Base-by-base conservation (phyloP, 2,113 vertebrate species). In the Montifringilla adamsi region DNA sequence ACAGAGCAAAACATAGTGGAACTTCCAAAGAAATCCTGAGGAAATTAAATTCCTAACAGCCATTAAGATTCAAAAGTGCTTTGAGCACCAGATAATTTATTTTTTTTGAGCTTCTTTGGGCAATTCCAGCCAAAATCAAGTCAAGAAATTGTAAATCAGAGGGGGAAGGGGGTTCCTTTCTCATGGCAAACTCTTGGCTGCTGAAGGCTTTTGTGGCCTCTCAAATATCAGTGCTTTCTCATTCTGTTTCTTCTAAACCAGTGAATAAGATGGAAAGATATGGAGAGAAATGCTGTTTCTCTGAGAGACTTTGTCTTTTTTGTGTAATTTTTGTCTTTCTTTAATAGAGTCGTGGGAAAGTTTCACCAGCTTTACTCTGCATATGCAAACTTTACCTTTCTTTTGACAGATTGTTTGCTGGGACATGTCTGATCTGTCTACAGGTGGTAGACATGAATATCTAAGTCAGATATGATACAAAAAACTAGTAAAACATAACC, bases 391-490 rank as follows among this genome's bases (percentile, higher is more conserved):
- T 96, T 91, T 37, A 52, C 44, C 4, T 94, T 95, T 90, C 80
- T 91, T 96, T 77, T 68, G 87, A 94, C 89, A 90, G 90, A 55
- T 62, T 85, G 58, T 96, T 97, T 96, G 96, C 96, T 97, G 93
- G 94, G 95, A 86, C 96, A 93, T 91, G 97, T 95, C 96, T 94
- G 89, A 41, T 91, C 79, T 94, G 90, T 96, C 95, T 95, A 49
- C 94, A 96, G 95, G 94, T 96, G 94, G 94, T 91, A 93, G 82
- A 86, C 68, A 49, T 62, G 82, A 94, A 67, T 93, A 93, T 92
- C 77, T 93, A 84, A 93, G 77, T 76, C 82, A 94, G 92, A 80
- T 93, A 69, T 9, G 64, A 12, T 67, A 90, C 76, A 67, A 91
- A 95, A 90, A 93, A 49, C 33, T 56, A 73, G 73, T 76, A 94